Conservation (phyloP, 2,888 invertebrate genomes). For the Meghimatium bilineatum region DNA sequence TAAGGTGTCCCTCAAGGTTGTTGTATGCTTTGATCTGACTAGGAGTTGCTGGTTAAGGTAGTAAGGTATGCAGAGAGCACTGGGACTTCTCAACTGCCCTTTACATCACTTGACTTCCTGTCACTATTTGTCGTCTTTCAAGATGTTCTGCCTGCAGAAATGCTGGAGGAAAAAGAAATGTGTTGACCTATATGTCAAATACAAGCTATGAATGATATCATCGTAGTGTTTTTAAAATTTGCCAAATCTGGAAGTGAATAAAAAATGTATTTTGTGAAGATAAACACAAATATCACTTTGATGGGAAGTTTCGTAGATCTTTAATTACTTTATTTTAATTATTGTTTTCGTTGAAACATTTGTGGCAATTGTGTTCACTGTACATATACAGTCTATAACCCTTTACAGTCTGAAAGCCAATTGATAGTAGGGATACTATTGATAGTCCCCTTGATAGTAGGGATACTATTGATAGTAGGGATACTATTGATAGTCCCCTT, state of each 20-base stretch:
- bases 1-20: neutral
- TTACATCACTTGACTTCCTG: conserved; percentile 9
- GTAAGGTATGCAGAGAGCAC: neutral
- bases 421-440: too few species aligned
- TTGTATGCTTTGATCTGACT: neutral
- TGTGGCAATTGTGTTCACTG: neutral
- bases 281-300: neutral
- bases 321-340: neutral
- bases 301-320: neutral
- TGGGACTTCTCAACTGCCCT: neutral
- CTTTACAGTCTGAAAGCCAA: too few species aligned
- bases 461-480: too few species aligned
- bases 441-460: too few species aligned
- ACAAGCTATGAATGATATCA: neutral
- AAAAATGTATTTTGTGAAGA: neutral
- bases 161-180: neutral
- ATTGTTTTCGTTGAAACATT: neutral
- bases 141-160: conserved; percentile 18
- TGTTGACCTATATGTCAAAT: neutral
- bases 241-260: neutral
- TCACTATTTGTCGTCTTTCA: conserved; percentile 33
- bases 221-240: neutral
- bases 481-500: too few species aligned
- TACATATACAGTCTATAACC: too few species aligned
- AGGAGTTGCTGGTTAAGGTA: conserved; percentile 12